These are phyloP conservation scores for Telmatherina bonti DNA, from an alignment of 2,797 vertebrate species.

Conservation along the genomic window DNA sequence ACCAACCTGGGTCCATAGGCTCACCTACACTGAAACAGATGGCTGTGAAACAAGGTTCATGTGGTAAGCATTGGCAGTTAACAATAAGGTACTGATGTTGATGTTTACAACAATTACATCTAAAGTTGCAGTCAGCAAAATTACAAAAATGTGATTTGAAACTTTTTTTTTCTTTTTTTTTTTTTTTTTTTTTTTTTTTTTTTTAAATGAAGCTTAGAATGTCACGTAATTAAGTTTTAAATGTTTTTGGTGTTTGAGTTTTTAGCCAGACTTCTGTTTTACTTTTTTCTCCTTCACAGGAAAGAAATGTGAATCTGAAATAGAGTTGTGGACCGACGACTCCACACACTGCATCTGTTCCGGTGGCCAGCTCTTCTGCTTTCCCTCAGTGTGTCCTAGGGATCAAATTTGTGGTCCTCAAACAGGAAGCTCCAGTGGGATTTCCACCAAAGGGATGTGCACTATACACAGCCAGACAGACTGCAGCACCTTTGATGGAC, in stretches of 20 bases:
- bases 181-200: not conserved
- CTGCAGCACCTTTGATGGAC: constrained; percentile 86
- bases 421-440: constrained; percentile 44
- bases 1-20: constrained; percentile 65
- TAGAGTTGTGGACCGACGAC: constrained; percentile 83
- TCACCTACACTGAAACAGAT: constrained; percentile 77
- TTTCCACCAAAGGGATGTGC: constrained; percentile 77
- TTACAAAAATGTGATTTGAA: too few relatives aligned
- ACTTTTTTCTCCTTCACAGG: constrained; percentile 60
- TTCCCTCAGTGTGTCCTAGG: constrained; percentile 63
- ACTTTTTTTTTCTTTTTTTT: too few relatives aligned
- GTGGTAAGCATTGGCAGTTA: constrained; percentile 75
- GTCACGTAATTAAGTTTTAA: too few relatives aligned
- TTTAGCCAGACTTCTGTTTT: too few relatives aligned
- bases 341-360: constrained; percentile 80
- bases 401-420: constrained; percentile 75
- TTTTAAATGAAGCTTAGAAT: too few relatives aligned
- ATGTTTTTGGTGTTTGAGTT: too few relatives aligned
- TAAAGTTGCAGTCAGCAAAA: not conserved
- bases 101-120: not conserved
- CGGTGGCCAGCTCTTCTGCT: constrained; percentile 75
- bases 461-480: constrained; percentile 81
- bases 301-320: constrained; percentile 80
- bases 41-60: constrained; percentile 78
- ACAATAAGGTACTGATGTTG: not conserved